A percentile compares a stretch with the other conserved stretches of the same genome.
phyloP scores from a whole-genome alignment of 2,113 vertebrate genomes.

The Ornithorhynchus anatinus region DNA sequence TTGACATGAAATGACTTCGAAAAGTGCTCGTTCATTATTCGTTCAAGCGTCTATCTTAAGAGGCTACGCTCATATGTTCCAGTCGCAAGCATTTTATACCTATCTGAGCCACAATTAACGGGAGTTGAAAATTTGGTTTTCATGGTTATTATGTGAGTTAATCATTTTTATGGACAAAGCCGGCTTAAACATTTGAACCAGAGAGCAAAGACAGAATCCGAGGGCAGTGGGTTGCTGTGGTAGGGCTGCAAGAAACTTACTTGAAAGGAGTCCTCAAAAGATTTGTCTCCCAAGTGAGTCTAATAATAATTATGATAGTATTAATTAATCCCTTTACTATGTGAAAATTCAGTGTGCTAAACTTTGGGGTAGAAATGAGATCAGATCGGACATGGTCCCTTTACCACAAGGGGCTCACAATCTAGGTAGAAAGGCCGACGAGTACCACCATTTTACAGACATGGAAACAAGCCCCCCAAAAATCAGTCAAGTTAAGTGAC shows the following conservation, averaged over 20 bases:
- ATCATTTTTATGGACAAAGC: slow-evolving; percentile 51
- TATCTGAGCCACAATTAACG: slow-evolving; percentile 48
- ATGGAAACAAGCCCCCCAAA: no score
- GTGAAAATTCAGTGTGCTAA: no score
- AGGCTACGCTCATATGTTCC: slow-evolving; percentile 62
- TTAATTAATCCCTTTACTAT: no score
- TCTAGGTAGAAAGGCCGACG: no score
- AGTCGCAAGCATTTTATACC: slow-evolving; percentile 56
- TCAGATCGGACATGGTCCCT: no score
- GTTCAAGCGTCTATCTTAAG: slow-evolving; percentile 56
- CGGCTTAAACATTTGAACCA: slow-evolving; percentile 19
- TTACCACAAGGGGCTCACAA: no score
- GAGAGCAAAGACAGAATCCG: not conserved
- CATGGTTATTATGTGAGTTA: slow-evolving; percentile 54
- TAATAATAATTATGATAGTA: no score
- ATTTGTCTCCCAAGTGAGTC: not conserved
- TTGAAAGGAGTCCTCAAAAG: not conserved
- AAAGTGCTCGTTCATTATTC: slow-evolving; percentile 56
- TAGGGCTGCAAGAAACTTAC: slow-evolving; percentile 1
- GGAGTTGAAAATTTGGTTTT: slow-evolving; percentile 57
- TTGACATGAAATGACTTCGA: slow-evolving; percentile 59
- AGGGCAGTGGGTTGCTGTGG: not conserved
- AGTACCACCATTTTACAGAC: no score
- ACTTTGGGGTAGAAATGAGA: no score
- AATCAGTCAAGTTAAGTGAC: no score